A percentile compares a stretch with the other conserved stretches of the same genome.
Evolutionary conservation across 2,113 vertebrate species (phyloP).

Genomic region (Pomatorhinus ruficollis): DNA sequence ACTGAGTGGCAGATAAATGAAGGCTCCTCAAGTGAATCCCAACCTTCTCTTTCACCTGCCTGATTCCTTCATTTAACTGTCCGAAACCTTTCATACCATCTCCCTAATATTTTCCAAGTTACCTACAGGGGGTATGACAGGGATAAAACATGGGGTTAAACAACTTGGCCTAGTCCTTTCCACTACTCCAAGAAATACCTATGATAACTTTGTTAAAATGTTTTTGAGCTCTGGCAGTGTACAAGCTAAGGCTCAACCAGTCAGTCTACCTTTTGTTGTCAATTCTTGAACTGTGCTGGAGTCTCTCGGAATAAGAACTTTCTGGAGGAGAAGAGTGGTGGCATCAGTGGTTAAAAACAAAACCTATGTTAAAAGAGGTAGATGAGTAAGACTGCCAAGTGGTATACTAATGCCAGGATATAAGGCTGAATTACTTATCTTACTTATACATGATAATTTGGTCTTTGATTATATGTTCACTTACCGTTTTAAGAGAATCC

Average conservation of each 20-base stretch:
- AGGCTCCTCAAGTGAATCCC: not conserved
- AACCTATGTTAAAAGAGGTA: not conserved
- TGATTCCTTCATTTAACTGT: not conserved
- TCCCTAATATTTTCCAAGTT: not conserved
- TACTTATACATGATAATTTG: not conserved
- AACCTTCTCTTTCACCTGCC: not conserved
- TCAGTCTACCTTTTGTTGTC: not conserved
- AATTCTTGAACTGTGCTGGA: not conserved
- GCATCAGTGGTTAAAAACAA: not conserved
- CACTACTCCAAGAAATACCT: not conserved
- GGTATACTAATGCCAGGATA: not conserved
- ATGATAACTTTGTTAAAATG: not conserved
- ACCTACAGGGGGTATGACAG: not conserved
- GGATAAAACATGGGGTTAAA: not conserved
- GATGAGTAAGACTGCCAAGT: not conserved
- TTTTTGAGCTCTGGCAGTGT: not conserved
- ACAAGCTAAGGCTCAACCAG: not conserved
- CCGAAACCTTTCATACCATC: not conserved
- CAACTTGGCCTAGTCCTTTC: not conserved
- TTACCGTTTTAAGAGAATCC: not conserved
- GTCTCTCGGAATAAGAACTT: not conserved
- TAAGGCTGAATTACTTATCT: not conserved
- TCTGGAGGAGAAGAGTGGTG: not conserved
- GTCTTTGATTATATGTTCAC: not conserved
- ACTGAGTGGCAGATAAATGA: not conserved